Base-by-base conservation (phyloP, 35 echinoderm and acorn worm genomes). In the Eucidaris tribuloides region DNA sequence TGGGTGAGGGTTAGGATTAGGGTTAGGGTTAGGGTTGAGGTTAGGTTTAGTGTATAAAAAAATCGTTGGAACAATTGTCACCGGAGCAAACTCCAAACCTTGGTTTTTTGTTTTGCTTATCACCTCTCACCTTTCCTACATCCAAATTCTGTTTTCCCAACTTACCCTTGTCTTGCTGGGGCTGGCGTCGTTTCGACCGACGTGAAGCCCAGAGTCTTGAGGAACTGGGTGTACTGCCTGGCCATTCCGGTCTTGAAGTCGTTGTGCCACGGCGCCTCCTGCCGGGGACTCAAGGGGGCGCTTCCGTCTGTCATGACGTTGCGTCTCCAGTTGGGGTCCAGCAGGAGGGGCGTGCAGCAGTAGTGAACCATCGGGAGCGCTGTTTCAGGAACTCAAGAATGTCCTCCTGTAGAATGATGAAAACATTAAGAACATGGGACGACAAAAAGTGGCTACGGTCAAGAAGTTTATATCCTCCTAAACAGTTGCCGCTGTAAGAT, bases 301-400 rank as follows among this genome's bases (percentile, higher is more conserved):
- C 28, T 60, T 40, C 45, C 23, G 19, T 39, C 17, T 23, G 45
- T 31, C 2, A 89, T 48, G 22, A 84, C 83, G 32, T 82, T 42
- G 2, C 76, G 48, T 57, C 90, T 89, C 96, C 96, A 99, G 36
- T 41, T 22, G 40, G 96, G 86, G 49, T 78, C 86, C 38, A 99
- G 90, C 37, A 99, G 79, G n/a, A 99, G 77, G 3, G 96, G 96
- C 31, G 96, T 99, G 36, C 86, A 82, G 59, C 96, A 99, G 96
- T 99, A 91, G 84, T 92, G 91, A 50, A 99, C 76, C 2, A 99
- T 40, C 91, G 91, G 29, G 96, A 99, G 0, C 82, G 82, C 70
- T 86, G 87, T 58, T 99, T 99, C 9, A 99, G 65, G 22, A 91
- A 62, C 28, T 87, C 86, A 11, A 99, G 59, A 7, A 63, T 93